Conservation (phyloP, 2,113 vertebrate species). For the Zosterops borbonicus region DNA sequence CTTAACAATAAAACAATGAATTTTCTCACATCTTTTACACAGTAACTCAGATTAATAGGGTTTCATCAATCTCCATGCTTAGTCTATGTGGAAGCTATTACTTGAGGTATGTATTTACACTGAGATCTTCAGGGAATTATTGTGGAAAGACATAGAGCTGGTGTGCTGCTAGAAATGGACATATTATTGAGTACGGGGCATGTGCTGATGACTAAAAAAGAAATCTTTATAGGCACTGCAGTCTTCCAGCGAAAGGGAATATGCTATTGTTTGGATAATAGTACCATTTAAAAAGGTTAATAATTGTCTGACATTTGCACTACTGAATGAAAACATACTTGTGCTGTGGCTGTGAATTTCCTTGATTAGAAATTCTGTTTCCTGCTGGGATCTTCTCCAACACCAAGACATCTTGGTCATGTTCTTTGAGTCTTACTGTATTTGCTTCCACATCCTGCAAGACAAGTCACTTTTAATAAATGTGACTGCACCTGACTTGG, state of each 20-base stretch:
- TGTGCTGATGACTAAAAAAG: slow-evolving; percentile 40
- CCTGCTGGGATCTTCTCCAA: slow-evolving; percentile 91
- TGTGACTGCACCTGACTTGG: slow-evolving; percentile 9
- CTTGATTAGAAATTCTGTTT: slow-evolving; percentile 82
- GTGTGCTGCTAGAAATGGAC: slow-evolving; percentile 47
- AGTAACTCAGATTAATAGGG: background rate
- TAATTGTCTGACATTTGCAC: slow-evolving; percentile 64
- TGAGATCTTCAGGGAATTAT: background rate
- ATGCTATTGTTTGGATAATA: slow-evolving; percentile 64
- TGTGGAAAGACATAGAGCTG: slow-evolving; percentile 22
- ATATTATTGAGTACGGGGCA: slow-evolving; percentile 34
- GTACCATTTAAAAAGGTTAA: slow-evolving; percentile 68
- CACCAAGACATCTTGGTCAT: slow-evolving; percentile 96
- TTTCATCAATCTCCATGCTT: background rate
- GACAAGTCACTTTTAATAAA: slow-evolving; percentile 68
- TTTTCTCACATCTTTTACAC: background rate
- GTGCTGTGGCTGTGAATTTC: slow-evolving; percentile 86
- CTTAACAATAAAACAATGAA: background rate
- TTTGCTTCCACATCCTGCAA: slow-evolving; percentile 97
- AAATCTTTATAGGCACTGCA: slow-evolving; percentile 8
- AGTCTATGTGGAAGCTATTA: slow-evolving; percentile 30
- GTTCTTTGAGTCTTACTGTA: slow-evolving; percentile 98
- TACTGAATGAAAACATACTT: slow-evolving; percentile 85
- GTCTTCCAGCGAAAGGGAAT: slow-evolving; percentile 37
- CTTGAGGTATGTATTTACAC: background rate